Evolutionary conservation across 2,888 invertebrate genomes (phyloP).

Genomic region (Tipula lateralis): DNA sequence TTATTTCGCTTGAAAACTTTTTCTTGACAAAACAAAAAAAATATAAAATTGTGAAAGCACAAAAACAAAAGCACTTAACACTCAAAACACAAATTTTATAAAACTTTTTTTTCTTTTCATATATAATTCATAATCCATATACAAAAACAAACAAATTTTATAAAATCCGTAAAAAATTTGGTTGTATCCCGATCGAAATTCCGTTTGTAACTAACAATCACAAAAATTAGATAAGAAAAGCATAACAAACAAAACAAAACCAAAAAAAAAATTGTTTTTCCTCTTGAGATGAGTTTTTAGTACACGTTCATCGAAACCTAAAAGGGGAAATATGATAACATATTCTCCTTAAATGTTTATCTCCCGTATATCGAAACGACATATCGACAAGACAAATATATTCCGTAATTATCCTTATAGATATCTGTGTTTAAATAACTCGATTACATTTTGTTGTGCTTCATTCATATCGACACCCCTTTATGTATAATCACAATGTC

Average conservation of each 20-base stretch:
- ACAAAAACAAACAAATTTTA: neutral
- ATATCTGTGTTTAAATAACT: neutral
- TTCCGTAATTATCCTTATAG: neutral
- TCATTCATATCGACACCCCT: neutral
- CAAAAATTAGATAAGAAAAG: neutral
- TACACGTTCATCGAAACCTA: neutral
- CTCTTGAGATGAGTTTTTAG: conserved; percentile 19
- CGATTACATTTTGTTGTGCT: neutral
- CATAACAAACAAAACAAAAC: neutral
- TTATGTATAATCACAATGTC: neutral
- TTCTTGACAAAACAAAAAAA: no score
- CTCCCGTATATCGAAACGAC: neutral
- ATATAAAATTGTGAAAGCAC: neutral
- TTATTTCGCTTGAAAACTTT: neutral
- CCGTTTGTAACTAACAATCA: conserved; percentile 1
- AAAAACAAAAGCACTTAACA: neutral
- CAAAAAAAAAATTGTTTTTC: neutral
- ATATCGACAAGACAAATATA: neutral
- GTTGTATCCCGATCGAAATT: neutral
- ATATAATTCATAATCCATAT: neutral
- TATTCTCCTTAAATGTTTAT: neutral
- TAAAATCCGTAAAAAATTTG: neutral
- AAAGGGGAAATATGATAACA: neutral
- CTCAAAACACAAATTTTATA: neutral
- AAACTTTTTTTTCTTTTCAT: neutral